These are phyloP conservation scores for Plebejus melissa DNA, from an alignment of 2,888 invertebrate species.

Conservation along the genomic window DNA sequence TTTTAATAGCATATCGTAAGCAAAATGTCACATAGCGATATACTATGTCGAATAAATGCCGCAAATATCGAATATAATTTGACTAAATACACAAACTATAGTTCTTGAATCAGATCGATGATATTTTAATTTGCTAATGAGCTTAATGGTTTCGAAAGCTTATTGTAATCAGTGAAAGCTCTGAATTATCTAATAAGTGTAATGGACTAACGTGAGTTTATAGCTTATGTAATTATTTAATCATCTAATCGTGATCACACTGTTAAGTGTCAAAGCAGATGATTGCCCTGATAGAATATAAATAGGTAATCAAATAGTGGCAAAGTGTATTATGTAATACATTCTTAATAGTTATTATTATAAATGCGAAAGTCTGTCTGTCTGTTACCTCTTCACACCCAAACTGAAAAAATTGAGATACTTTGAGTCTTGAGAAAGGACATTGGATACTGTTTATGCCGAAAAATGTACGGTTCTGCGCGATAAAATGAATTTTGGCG, in stretches of 20 bases:
- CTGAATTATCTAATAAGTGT: background rate
- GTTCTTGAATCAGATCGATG: no score
- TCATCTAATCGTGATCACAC: background rate
- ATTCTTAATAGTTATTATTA: no score
- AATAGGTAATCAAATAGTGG: no score
- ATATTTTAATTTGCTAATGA: background rate
- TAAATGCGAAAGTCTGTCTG: no score
- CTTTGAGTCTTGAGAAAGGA: no score
- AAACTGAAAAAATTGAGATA: no score
- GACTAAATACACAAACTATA: background rate
- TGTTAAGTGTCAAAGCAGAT: background rate
- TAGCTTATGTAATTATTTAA: constrained; percentile 9
- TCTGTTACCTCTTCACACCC: no score
- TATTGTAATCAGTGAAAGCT: constrained; percentile 17
- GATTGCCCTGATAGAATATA: background rate
- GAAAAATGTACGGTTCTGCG: no score
- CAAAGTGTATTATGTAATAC: background rate
- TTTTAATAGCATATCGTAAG: no score
- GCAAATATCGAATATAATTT: background rate
- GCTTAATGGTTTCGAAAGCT: constrained; percentile 7
- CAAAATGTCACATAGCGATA: no score
- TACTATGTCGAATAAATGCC: background rate
- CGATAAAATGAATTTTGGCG: no score
- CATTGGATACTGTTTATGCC: no score
- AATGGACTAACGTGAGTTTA: background rate